Evolutionary conservation across 2,888 invertebrate genomes (phyloP).

Genomic region (Ophioninae sp.): DNA sequence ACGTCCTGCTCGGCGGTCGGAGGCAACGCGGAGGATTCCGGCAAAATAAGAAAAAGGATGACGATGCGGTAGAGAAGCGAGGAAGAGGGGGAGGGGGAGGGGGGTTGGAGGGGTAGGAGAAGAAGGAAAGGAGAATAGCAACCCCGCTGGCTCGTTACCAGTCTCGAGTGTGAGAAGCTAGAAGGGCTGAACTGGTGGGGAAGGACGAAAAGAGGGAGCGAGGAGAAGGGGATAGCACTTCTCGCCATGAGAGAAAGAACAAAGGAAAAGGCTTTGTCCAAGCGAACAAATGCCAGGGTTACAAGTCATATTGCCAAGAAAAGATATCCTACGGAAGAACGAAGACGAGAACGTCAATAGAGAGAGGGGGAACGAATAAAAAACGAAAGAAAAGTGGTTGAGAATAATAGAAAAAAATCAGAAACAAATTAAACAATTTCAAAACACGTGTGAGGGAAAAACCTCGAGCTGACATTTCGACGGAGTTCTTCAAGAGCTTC

Average conservation of each 20-base stretch:
- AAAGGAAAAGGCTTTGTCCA: conserved; percentile 13
- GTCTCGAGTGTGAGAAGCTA: not conserved
- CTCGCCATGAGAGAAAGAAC: conserved; percentile 4
- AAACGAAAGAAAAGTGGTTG: too few relatives aligned
- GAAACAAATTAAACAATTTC: too few relatives aligned
- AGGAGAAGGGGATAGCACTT: not conserved
- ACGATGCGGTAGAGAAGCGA: not conserved
- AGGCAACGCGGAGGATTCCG: conserved; percentile 26
- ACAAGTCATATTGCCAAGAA: not conserved
- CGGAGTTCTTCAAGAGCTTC: too few relatives aligned
- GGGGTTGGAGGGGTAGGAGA: not conserved
- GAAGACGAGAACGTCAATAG: not conserved
- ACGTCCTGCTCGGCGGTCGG: conserved; percentile 57
- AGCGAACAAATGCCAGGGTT: conserved; percentile 6
- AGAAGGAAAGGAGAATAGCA: not conserved
- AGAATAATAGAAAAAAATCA: not conserved
- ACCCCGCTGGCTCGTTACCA: conserved; percentile 1
- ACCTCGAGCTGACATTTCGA: too few relatives aligned
- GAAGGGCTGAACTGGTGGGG: too few relatives aligned
- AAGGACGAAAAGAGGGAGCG: too few relatives aligned
- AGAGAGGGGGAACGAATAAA: not conserved
- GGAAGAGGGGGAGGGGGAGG: not conserved
- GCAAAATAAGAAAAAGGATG: too few relatives aligned
- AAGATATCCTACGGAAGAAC: not conserved
- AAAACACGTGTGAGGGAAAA: too few relatives aligned